These are phyloP conservation scores for Dendrocopos noguchii DNA, from an alignment of 2,113 vertebrate genomes.

Conservation along the genomic window DNA sequence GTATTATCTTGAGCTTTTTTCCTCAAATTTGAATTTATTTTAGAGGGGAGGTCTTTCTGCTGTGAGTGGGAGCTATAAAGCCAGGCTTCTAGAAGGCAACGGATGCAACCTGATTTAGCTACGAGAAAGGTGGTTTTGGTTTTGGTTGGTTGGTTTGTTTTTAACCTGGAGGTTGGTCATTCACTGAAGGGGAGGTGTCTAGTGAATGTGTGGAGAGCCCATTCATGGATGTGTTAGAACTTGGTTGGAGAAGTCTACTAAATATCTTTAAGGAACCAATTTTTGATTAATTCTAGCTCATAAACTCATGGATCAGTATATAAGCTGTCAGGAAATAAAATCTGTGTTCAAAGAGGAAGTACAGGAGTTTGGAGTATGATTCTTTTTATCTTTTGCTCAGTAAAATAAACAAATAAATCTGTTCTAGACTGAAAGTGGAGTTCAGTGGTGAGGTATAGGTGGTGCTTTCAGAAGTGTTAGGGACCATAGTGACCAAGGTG, in stretches of 20 bases:
- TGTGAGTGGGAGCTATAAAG: neutral
- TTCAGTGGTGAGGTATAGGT: neutral
- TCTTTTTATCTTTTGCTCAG: neutral
- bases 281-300: slow-evolving; percentile 19
- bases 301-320: neutral
- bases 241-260: neutral
- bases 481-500: neutral
- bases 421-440: neutral
- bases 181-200: neutral
- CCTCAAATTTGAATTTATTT: neutral
- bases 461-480: neutral
- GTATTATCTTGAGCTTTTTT: neutral
- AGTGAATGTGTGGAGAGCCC: neutral
- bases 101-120: neutral
- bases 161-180: neutral
- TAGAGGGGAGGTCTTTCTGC: neutral
- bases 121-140: neutral
- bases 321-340: slow-evolving; percentile 17
- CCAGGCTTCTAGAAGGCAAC: neutral
- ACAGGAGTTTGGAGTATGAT: neutral
- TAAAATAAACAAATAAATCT: neutral
- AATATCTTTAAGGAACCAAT: neutral
- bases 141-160: neutral
- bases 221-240: neutral
- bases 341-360: neutral